Evolutionary conservation across 2,888 invertebrate species (phyloP), one percentile per base, ranked within the genome.

Genomic region (Lepidonotus clava): DNA sequence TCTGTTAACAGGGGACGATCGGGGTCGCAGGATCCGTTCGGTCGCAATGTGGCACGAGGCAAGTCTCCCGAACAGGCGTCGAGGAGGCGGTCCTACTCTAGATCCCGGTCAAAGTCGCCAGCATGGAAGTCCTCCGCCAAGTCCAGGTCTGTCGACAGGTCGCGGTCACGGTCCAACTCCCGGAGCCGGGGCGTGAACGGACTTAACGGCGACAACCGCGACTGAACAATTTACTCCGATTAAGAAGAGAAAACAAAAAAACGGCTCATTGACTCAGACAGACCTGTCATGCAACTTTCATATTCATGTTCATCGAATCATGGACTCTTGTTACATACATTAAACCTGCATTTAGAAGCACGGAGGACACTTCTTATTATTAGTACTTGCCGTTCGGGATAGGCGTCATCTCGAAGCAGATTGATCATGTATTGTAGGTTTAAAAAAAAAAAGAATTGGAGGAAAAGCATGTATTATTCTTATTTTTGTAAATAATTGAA

Each of bases 231-330:
- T n/a, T n/a, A n/a, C n/a, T n/a, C n/a, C n/a, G n/a, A n/a, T n/a
- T n/a, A n/a, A n/a, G n/a, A n/a, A n/a, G n/a, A n/a, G n/a, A n/a
- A n/a, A n/a, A n/a, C n/a, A n/a, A n/a, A n/a, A n/a, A n/a, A n/a
- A n/a, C 14, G 11, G 4, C 28, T 61, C 61, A 61, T 61, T 61
- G 28, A 24, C 61, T 61, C 61, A n/a, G 28, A 61, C 61, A 61
- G 61, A 61, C 61, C 24, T 61, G 61, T 24, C 61, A 61, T 61
- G 61, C 61, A 61, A 61, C 61, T 24, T 24, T 61, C 61, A 61
- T 61, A 61, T 24, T 61, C 61, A 61, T 61, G 28, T 61, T 61
- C 61, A 61, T 32, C 61, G n/a, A n/a, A 24, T 61, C 61, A 61
- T 61, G 61, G 24, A 61, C 61, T 61, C 28, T 11, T 24, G 24